Conservation (phyloP, 1,140 invertebrate genomes). For the Paralvinella palmiformis region DNA sequence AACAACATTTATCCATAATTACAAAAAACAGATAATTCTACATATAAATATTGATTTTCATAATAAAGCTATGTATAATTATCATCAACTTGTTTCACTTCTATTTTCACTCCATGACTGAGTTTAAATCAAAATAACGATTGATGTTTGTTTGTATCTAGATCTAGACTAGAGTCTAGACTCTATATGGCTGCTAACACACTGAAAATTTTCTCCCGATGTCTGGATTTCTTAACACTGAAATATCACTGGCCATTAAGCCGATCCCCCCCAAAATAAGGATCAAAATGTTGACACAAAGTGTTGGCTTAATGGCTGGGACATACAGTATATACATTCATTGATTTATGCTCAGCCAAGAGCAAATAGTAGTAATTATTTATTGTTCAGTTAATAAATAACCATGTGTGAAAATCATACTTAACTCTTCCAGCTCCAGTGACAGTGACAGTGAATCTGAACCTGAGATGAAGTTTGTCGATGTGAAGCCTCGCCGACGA, state of each 20-base stretch:
- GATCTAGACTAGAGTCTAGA: no score
- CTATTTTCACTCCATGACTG: no score
- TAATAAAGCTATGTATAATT: no score
- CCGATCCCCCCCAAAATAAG: background rate
- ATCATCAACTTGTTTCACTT: no score
- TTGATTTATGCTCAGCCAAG: background rate
- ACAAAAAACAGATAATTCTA: no score
- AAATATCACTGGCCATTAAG: background rate
- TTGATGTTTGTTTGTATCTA: no score
- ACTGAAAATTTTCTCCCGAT: no score
- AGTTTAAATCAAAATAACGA: no score
- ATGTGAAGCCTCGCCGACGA: conserved; percentile 31
- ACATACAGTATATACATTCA: background rate
- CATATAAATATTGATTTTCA: no score
- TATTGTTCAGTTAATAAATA: background rate
- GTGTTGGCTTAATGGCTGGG: background rate
- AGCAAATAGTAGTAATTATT: background rate
- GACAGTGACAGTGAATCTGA: conserved; percentile 48
- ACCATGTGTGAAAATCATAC: background rate
- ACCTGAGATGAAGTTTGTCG: conserved; percentile 36
- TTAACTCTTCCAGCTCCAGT: conserved; percentile 41
- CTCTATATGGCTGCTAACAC: no score
- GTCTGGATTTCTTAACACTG: no score
- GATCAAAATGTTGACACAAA: background rate
- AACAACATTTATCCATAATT: no score